Evolutionary conservation across 2,113 vertebrate genomes (phyloP).

Genomic region (Saguinus midas): DNA sequence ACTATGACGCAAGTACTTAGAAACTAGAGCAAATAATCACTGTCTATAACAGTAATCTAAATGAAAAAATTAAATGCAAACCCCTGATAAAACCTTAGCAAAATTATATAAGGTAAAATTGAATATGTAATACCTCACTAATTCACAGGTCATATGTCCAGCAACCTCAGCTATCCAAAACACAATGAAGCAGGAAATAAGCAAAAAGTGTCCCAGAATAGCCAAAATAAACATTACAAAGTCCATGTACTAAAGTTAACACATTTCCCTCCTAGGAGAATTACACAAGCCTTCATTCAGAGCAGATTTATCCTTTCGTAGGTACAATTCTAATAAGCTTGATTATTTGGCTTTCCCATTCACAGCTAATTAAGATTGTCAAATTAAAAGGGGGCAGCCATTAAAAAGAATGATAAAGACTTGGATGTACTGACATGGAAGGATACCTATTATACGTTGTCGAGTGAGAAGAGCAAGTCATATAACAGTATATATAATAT

Average conservation of each 20-base stretch:
- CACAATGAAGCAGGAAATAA: conserved; percentile 73
- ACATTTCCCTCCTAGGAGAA: conserved; percentile 75
- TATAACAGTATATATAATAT: neutral
- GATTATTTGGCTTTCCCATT: conserved; percentile 81
- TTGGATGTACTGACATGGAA: conserved; percentile 54
- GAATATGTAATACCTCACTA: conserved; percentile 24
- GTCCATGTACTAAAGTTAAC: conserved; percentile 73
- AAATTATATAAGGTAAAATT: conserved; percentile 31
- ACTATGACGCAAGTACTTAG: conserved; percentile 8
- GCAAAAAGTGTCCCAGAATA: conserved; percentile 74
- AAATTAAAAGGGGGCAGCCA: conserved; percentile 78
- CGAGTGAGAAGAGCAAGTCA: conserved; percentile 24
- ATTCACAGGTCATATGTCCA: conserved; percentile 50
- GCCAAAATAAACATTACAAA: conserved; percentile 77
- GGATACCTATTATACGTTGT: conserved; percentile 26
- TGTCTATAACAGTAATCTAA: neutral
- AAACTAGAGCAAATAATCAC: neutral
- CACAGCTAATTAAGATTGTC: conserved; percentile 76
- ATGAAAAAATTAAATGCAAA: conserved; percentile 21
- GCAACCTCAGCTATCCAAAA: conserved; percentile 67
- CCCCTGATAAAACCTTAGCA: neutral
- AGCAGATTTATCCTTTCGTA: conserved; percentile 74
- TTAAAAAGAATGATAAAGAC: conserved; percentile 75
- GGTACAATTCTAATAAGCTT: conserved; percentile 79
- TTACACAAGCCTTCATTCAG: conserved; percentile 64